These are phyloP conservation scores for Neria commutata DNA, from an alignment of 2,888 invertebrate genomes.

Conservation along the genomic window DNA sequence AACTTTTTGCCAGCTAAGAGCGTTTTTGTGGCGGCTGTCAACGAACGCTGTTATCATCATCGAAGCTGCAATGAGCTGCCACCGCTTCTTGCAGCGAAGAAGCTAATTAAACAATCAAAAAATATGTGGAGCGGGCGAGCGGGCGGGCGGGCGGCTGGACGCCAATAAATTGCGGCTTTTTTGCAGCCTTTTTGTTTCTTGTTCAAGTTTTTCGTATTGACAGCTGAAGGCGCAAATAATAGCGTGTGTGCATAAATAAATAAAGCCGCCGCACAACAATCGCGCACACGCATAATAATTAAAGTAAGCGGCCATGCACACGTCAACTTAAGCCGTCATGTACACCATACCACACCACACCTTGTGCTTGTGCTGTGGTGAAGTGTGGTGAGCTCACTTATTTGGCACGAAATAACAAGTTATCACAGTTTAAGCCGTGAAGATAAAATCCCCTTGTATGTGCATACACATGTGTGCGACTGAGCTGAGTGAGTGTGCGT, in stretches of 20 bases:
- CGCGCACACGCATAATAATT: not conserved
- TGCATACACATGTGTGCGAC: too few relatives aligned
- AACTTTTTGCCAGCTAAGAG: not conserved
- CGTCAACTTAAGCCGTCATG: too few relatives aligned
- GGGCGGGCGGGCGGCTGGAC: not conserved
- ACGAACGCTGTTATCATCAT: not conserved
- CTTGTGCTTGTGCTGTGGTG: too few relatives aligned
- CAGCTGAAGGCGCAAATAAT: not conserved
- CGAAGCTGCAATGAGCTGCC: too few relatives aligned
- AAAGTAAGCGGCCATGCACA: not conserved
- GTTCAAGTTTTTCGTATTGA: not conserved
- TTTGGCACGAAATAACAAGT: too few relatives aligned
- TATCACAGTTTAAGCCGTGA: too few relatives aligned
- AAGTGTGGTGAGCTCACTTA: not conserved
- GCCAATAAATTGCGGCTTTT: not conserved
- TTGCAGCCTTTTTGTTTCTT: not conserved
- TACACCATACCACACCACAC: too few relatives aligned
- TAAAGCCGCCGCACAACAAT: not conserved
- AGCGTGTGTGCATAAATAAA: too few relatives aligned
- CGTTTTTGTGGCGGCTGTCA: not conserved
- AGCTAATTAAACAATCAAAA: conserved; percentile 1
- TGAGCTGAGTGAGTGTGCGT: too few relatives aligned
- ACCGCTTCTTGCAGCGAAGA: not conserved
- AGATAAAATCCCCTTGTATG: too few relatives aligned
- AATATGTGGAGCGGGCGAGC: not conserved